These are phyloP conservation scores for Dioctria rufipes DNA, from an alignment of 2,888 invertebrate species.

Conservation along the genomic window DNA sequence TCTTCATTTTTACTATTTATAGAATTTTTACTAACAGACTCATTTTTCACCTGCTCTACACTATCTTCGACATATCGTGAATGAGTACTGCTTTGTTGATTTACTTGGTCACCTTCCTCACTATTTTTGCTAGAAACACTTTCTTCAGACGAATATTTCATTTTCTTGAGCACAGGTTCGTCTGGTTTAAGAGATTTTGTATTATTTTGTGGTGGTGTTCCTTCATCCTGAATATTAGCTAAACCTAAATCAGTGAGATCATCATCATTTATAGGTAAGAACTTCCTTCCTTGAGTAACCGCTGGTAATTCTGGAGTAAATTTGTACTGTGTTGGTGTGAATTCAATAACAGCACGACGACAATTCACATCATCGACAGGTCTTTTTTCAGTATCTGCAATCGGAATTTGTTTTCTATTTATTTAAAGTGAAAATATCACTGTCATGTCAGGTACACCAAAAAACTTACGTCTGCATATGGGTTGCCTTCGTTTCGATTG, in stretches of 20 bases:
- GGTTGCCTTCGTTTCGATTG: slow-evolving; percentile 63
- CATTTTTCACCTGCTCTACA: too few relatives aligned
- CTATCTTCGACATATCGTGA: background rate
- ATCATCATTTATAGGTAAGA: slow-evolving; percentile 56
- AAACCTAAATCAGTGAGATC: slow-evolving; percentile 49
- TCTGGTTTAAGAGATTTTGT: background rate
- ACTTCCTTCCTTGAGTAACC: slow-evolving; percentile 54
- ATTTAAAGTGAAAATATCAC: slow-evolving; percentile 11
- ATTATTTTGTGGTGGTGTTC: slow-evolving; percentile 55
- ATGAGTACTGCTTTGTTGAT: too few relatives aligned
- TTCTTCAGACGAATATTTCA: slow-evolving; percentile 19
- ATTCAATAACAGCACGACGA: slow-evolving; percentile 30
- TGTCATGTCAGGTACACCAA: background rate
- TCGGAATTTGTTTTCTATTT: slow-evolving; percentile 61
- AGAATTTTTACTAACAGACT: too few relatives aligned
- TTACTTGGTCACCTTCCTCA: background rate
- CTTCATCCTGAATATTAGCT: slow-evolving; percentile 52
- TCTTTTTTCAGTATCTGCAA: slow-evolving; percentile 30
- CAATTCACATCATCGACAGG: background rate
- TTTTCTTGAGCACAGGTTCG: slow-evolving; percentile 47
- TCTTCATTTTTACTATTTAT: background rate
- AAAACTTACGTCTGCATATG: slow-evolving; percentile 64
- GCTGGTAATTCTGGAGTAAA: slow-evolving; percentile 59
- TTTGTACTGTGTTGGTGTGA: slow-evolving; percentile 56
- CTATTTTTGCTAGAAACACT: background rate